These are phyloP conservation scores for Drosophila diplacantha DNA, from an alignment of 2,888 invertebrate genomes.

Conservation along the genomic window DNA sequence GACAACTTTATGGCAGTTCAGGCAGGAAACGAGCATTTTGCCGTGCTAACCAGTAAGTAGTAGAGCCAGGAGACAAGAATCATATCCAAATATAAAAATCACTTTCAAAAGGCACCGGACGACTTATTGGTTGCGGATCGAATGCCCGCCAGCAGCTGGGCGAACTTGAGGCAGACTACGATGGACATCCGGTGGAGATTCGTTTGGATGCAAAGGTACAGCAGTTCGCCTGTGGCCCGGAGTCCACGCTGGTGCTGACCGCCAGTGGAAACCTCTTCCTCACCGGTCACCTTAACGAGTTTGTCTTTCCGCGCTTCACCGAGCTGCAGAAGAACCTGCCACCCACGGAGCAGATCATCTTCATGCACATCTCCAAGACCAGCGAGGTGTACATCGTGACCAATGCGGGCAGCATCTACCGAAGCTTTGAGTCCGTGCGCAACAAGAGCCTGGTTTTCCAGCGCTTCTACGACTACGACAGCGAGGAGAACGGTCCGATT, in stretches of 20 bases:
- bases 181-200: constrained; percentile 74
- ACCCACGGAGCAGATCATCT: constrained; percentile 73
- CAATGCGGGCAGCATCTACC: constrained; percentile 75
- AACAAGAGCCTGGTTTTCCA: constrained; percentile 76
- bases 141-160: constrained; percentile 74
- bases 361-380: constrained; percentile 75
- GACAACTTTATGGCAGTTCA: constrained; percentile 74
- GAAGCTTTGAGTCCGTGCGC: constrained; percentile 74
- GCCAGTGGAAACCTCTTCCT: constrained; percentile 73
- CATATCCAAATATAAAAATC: neutral
- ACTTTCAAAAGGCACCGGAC: constrained; percentile 67
- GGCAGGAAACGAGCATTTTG: constrained; percentile 77
- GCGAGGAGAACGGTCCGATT: constrained; percentile 77
- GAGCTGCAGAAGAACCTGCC: constrained; percentile 75
- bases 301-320: constrained; percentile 74
- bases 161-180: constrained; percentile 55
- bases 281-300: constrained; percentile 75
- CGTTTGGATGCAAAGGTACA: constrained; percentile 69
- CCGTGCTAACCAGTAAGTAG: constrained; percentile 76
- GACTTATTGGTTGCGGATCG: constrained; percentile 76
- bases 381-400: constrained; percentile 77
- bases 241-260: constrained; percentile 76
- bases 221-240: constrained; percentile 75
- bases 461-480: constrained; percentile 77
- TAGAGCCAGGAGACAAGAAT: neutral